Percentiles rank a stretch among this genome's conserved stretches.
phyloP scores from a whole-genome alignment of 2,113 vertebrate genomes.

The Elachura formosa region DNA sequence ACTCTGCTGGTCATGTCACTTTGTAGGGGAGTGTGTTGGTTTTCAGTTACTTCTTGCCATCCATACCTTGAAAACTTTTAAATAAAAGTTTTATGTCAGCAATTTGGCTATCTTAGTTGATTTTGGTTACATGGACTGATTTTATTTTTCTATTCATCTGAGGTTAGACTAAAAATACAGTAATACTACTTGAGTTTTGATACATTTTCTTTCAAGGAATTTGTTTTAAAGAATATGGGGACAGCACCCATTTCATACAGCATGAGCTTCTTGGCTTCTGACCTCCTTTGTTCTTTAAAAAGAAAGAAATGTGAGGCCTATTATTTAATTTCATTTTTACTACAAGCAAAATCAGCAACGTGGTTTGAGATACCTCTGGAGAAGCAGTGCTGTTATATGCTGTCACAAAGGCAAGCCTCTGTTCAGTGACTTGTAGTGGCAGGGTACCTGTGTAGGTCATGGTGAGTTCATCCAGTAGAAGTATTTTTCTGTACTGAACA shows the following conservation, averaged over 20 bases:
- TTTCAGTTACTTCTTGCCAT: background rate
- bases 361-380: background rate
- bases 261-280: background rate
- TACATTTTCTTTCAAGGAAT: rapidly evolving
- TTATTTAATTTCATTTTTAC: background rate
- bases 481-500: rapidly evolving
- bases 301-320: background rate
- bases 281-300: background rate
- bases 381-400: background rate
- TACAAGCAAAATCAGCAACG: background rate
- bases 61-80: background rate
- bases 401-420: background rate
- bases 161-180: background rate
- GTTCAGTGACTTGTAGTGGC: background rate
- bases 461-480: background rate
- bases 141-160: background rate
- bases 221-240: background rate
- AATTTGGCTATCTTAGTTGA: background rate
- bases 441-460: background rate
- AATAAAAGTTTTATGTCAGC: background rate
- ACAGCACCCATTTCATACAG: background rate
- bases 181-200: background rate
- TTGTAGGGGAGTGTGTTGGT: background rate
- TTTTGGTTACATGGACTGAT: background rate
- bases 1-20: background rate